These are phyloP conservation scores for Sarcoramphus papa DNA, from an alignment of 2,797 vertebrate genomes.

Conservation along the genomic window DNA sequence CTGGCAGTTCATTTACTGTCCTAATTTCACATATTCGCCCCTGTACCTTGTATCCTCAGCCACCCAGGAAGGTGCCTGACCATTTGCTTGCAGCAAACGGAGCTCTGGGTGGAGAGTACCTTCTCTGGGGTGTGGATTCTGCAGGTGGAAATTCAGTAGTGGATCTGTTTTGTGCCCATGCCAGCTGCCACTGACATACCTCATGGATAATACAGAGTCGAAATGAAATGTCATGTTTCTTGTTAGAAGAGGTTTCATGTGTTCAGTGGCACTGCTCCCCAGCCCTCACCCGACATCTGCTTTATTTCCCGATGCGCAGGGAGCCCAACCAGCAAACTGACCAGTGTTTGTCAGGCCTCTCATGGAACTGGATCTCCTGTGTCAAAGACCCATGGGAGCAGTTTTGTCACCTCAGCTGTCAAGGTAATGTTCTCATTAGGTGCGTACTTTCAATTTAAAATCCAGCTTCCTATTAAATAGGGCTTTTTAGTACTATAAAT, in stretches of 20 bases:
- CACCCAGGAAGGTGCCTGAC: not conserved
- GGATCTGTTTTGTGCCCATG: not conserved
- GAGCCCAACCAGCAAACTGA: constrained; percentile 87
- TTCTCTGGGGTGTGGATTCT: not conserved
- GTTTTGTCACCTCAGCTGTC: constrained; percentile 88
- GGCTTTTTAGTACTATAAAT: not conserved
- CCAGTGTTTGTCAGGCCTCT: constrained; percentile 72
- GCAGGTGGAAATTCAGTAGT: not conserved
- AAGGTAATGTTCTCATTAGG: constrained; percentile 80
- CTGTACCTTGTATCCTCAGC: not conserved
- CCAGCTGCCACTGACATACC: not conserved
- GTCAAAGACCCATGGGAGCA: constrained; percentile 90
- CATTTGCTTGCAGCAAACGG: not conserved
- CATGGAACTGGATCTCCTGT: constrained; percentile 87
- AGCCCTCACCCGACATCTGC: constrained; percentile 25
- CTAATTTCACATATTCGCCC: not conserved
- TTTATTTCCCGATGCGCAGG: constrained; percentile 70
- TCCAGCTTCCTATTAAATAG: not conserved
- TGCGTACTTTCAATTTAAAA: not conserved
- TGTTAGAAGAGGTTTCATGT: not conserved
- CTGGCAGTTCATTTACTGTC: not conserved
- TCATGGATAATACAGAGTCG: not conserved
- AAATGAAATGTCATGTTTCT: not conserved
- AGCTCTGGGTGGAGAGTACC: not conserved
- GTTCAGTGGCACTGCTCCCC: not conserved